Base-by-base conservation (phyloP, 1,140 invertebrate species). In the Euwallacea similis region DNA sequence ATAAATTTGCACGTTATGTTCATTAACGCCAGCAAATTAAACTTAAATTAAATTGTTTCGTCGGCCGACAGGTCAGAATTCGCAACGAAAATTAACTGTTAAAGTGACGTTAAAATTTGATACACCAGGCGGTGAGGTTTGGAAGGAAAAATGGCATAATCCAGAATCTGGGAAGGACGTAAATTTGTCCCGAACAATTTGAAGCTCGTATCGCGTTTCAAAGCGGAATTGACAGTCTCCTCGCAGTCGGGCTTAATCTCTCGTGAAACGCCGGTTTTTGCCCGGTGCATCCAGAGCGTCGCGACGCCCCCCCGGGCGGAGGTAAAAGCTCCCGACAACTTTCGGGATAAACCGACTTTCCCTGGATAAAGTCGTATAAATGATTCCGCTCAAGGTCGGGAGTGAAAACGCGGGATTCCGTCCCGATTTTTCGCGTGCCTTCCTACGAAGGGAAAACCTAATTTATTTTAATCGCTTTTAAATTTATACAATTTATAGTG, bases 261-360 rank as follows among this genome's bases (percentile, higher is more conserved):
- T 69, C 66, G 66, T 66, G 66, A 73, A 73, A 73, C 60, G 72
- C 64, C 72, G 67, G 62, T 73, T 73, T 73, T 69, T 66, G 56
- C 62, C 43, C 66, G 56, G 41, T 58, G 54, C 54, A 58, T 44
- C 10, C 63, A 42, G 46, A 16, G 7, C 43, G 42, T 42, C 41
- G 53, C 50, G 56, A 10, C 6, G 33, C 21, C 21, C 21, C 21
- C 21, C 21, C 56, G 46, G 13, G 13, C 6, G 64, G 56, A 66
- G 64, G 64, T 56, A 66, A 66, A 66, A 56, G 64, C 53, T 50
- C 21, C 64, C 64, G 64, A 44, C 60, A 63, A 63, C 60, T 63
- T 63, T 63, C 60, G 11, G 64, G 53, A 66, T 55, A 66, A 66
- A 66, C 33, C 41, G 21, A 66, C 64, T 66, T 66, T 66, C 50